Conservation (phyloP, 2,797 vertebrate genomes). For the Pygocentrus nattereri region DNA sequence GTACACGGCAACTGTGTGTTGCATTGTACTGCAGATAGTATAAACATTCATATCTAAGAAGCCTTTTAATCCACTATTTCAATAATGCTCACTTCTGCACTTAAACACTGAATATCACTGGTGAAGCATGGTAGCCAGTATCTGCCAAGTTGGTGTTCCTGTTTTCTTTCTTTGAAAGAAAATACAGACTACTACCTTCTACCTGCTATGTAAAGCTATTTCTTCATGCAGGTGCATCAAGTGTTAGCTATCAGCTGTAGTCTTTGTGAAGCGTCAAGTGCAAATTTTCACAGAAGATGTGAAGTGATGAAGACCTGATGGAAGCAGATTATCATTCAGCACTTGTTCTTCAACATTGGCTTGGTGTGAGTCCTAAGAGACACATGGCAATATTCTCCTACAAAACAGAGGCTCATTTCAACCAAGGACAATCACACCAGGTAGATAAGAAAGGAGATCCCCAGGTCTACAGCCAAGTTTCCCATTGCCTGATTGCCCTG, state of each 20-base stretch:
- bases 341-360: slow-evolving; percentile 18
- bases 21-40: too few relatives aligned
- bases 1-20: too few relatives aligned
- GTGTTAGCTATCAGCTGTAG: not conserved
- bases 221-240: not conserved
- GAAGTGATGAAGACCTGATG: not conserved
- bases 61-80: too few relatives aligned
- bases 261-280: too few relatives aligned
- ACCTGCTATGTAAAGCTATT: not conserved
- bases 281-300: not conserved
- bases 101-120: too few relatives aligned
- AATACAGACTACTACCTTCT: not conserved
- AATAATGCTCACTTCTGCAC: too few relatives aligned
- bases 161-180: not conserved
- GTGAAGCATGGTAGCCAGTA: not conserved
- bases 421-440: slow-evolving; percentile 7
- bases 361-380: slow-evolving; percentile 38
- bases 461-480: slow-evolving; percentile 21
- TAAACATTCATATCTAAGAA: too few relatives aligned
- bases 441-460: slow-evolving; percentile 6
- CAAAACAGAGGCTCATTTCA: not conserved
- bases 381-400: slow-evolving; percentile 22
- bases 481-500: not conserved
- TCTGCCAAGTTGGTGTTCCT: not conserved
- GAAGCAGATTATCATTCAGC: not conserved